Percentiles rank a stretch among this genome's conserved stretches.
These are phyloP conservation scores for Pantelozetes paolii DNA, from an alignment of 2,888 invertebrate genomes.

Conservation along the genomic window DNA sequence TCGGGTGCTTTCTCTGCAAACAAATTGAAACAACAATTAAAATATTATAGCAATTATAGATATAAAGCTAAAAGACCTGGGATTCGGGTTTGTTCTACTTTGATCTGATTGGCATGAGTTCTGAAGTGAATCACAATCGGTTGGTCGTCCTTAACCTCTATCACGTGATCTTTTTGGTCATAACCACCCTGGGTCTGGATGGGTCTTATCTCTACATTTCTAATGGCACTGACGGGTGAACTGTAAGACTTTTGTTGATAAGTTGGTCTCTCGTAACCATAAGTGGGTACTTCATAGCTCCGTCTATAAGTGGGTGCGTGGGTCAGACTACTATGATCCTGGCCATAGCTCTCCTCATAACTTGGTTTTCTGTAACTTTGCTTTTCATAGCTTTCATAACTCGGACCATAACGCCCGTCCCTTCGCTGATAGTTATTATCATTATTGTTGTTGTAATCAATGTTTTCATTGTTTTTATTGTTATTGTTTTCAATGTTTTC, in stretches of 20 bases:
- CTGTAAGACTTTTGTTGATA: neutral
- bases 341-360: neutral
- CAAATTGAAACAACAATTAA: neutral
- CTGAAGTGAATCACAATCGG: slow-evolving; percentile 16
- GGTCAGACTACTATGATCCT: no score
- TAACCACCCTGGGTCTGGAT: neutral
- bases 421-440: neutral
- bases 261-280: neutral
- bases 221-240: neutral
- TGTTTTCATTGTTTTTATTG: no score
- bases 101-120: neutral
- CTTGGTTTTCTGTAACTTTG: neutral
- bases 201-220: neutral
- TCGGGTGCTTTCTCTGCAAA: neutral
- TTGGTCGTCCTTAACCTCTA: neutral
- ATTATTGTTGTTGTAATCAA: no score
- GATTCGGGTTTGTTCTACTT: neutral
- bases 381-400: neutral
- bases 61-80: neutral
- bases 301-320: neutral
- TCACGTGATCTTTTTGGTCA: neutral
- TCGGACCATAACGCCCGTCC: neutral
- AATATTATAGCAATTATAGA: neutral
- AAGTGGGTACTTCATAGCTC: neutral
- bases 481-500: no score